A percentile compares a stretch with the other conserved stretches of the same genome.
Evolutionary conservation across 2,113 vertebrate species (phyloP).

Genomic region (Perca schrenkii): DNA sequence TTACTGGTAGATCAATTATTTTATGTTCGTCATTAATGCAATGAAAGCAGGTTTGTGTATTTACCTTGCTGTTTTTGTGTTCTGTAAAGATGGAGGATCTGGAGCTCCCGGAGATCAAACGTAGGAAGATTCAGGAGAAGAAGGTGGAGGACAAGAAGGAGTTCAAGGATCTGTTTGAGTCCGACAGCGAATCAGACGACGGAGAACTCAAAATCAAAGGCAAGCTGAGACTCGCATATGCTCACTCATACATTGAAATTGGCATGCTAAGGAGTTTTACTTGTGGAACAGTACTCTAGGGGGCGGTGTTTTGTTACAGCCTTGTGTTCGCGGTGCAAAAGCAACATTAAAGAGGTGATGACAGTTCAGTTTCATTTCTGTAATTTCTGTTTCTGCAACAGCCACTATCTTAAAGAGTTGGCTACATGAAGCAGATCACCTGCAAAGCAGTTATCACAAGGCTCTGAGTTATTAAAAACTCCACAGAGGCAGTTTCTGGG

Average conservation of each 20-base stretch:
- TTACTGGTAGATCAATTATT: not conserved
- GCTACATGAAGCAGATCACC: slow-evolving; percentile 31
- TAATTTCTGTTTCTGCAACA: slow-evolving; percentile 12
- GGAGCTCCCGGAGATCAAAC: slow-evolving; percentile 94
- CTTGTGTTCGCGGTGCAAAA: not conserved
- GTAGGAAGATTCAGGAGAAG: slow-evolving; percentile 85
- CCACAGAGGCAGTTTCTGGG: slow-evolving; percentile 1
- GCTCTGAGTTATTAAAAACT: slow-evolving; percentile 14
- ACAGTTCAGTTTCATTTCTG: slow-evolving; percentile 14
- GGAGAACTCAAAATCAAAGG: slow-evolving; percentile 84
- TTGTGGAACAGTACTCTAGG: slow-evolving; percentile 52
- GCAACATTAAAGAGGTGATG: slow-evolving; percentile 35
- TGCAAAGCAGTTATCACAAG: not conserved
- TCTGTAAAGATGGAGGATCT: slow-evolving; percentile 90
- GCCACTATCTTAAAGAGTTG: not conserved
- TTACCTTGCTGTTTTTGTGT: slow-evolving; percentile 19
- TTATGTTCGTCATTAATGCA: not conserved
- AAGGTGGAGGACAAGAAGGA: slow-evolving; percentile 91
- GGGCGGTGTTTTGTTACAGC: slow-evolving; percentile 67
- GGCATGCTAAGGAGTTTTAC: rapidly evolving
- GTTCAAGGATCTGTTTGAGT: slow-evolving; percentile 93
- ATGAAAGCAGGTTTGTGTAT: not conserved
- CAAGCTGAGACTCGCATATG: slow-evolving; percentile 48
- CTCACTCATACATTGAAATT: not conserved
- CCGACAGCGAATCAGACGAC: slow-evolving; percentile 87